phyloP scores from a whole-genome alignment of 1,140 invertebrate species.

The Pectinophora gossypiella region DNA sequence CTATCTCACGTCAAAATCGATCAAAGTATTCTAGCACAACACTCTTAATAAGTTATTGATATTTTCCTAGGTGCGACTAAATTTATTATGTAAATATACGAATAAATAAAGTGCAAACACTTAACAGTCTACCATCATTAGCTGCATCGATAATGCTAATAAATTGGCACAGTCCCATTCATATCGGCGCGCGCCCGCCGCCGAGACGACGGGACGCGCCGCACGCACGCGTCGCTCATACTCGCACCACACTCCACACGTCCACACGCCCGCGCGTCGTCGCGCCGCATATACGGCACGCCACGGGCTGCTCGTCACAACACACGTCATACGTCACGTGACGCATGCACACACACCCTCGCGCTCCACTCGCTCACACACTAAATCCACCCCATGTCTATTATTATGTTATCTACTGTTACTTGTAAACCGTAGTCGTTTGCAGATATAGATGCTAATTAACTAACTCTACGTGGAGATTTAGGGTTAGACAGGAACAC shows the following conservation, averaged over 20 bases:
- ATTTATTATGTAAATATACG: constrained; percentile 68
- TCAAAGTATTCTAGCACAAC: constrained; percentile 69
- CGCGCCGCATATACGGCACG: no score
- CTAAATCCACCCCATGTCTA: constrained; percentile 33
- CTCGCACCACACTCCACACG: constrained; percentile 4
- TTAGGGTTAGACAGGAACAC: constrained; percentile 68
- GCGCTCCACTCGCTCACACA: constrained; percentile 9
- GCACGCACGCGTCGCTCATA: constrained; percentile 1
- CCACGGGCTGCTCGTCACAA: no score
- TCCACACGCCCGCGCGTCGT: no score
- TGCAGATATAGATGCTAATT: constrained; percentile 42
- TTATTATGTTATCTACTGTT: constrained; percentile 41
- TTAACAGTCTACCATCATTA: constrained; percentile 61
- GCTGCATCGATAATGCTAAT: constrained; percentile 58
- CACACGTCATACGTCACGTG: no score
- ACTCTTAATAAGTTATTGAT: constrained; percentile 75
- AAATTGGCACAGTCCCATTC: constrained; percentile 71
- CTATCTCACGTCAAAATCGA: constrained; percentile 67
- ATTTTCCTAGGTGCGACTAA: constrained; percentile 74
- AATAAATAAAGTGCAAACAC: constrained; percentile 75
- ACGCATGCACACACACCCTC: constrained; percentile 10
- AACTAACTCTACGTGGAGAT: constrained; percentile 64
- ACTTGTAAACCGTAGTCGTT: constrained; percentile 46
- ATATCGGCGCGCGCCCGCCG: constrained; percentile 20
- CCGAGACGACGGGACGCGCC: no score